Percentiles rank a stretch among this genome's conserved stretches.
These are phyloP conservation scores for Neosilurus hyrtlii DNA, from an alignment of 2,797 vertebrate genomes.

Conservation along the genomic window DNA sequence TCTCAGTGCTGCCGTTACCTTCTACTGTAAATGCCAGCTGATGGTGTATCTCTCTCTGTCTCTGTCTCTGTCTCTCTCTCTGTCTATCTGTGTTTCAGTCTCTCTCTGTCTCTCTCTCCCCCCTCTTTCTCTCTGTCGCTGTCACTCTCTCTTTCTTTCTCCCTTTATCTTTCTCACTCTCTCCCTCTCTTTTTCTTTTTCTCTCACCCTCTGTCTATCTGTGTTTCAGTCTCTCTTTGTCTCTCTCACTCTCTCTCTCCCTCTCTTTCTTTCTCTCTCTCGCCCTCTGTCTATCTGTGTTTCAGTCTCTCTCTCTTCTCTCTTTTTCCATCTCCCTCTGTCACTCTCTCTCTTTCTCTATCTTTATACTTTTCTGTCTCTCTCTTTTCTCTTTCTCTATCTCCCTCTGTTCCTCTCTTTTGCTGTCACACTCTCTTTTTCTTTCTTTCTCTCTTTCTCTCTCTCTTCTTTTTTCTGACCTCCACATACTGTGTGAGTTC, in stretches of 20 bases:
- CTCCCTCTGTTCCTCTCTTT: not conserved
- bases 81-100: too few relatives aligned
- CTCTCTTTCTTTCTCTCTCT: not conserved
- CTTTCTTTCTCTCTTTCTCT: not conserved
- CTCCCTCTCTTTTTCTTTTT: not conserved
- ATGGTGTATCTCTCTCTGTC: not conserved
- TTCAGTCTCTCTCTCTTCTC: not conserved
- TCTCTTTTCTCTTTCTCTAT: not conserved
- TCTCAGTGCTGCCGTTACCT: constrained; percentile 12
- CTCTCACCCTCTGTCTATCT: not conserved
- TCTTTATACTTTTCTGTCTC: too few relatives aligned
- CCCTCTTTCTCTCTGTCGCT: too few relatives aligned
- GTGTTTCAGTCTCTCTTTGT: not conserved
- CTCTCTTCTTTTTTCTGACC: not conserved
- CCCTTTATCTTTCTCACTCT: too few relatives aligned
- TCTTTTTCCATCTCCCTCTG: not conserved
- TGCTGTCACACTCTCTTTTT: not conserved
- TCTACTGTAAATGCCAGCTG: not conserved
- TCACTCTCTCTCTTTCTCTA: not conserved
- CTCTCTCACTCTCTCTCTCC: not conserved
- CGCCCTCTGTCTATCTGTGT: too few relatives aligned
- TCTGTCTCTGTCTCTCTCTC: not conserved
- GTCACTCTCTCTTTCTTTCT: too few relatives aligned
- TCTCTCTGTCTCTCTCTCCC: too few relatives aligned
- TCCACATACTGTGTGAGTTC: not conserved